Base-by-base conservation (phyloP, 2,888 invertebrate genomes). In the Eupithecia subumbrata region DNA sequence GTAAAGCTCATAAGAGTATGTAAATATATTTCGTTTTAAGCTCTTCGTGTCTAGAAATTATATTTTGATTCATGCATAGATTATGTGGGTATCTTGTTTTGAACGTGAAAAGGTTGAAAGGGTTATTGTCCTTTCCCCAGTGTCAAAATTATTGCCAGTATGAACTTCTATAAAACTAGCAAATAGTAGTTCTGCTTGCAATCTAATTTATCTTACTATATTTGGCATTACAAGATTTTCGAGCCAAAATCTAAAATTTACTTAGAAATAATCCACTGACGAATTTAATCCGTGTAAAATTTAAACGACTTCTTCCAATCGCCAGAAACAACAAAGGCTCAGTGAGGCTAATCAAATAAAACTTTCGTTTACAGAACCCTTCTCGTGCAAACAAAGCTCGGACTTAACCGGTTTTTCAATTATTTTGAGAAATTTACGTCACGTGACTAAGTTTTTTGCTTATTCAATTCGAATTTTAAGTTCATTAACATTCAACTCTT, bases 401-500 rank as follows among this genome's bases (percentile, higher is more conserved):
- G 18, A 18, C 64, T 45, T 64, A 30, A 8, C 22, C 45, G 37
- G 37, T 48, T n/a, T 72, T 22, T 43, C n/a, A 40, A 16, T 45
- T 18, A 63, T 12, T 16, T 63, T 45, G 66, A 34, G 16, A 25
- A 64, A 67, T 60, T 60, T 60, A 60, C 34, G 37, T 60, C 60
- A 72, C 37, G 76, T 45, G 71, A 69, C 73, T 34, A 40, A 71
- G 43, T 60, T 73, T 75, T 72, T 73, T 40, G 22, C 63, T 73
- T 72, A 74, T 74, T 76, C 45, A 72, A 72, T 75, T 76, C 69
- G 72, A 75, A 70, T 76, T 68, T 66, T 37, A 67, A 76, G 76
- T 74, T 76, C 72, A 60, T 77, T 77, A 74, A 25, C 76, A 70
- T 69, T 69, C 60, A 69, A 66, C 72, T 75, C 79, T 75, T 77